Evolutionary conservation across 1,140 invertebrate species (phyloP), one percentile per base, ranked within the genome.

Genomic region (Pseudomyrmex sp.): DNA sequence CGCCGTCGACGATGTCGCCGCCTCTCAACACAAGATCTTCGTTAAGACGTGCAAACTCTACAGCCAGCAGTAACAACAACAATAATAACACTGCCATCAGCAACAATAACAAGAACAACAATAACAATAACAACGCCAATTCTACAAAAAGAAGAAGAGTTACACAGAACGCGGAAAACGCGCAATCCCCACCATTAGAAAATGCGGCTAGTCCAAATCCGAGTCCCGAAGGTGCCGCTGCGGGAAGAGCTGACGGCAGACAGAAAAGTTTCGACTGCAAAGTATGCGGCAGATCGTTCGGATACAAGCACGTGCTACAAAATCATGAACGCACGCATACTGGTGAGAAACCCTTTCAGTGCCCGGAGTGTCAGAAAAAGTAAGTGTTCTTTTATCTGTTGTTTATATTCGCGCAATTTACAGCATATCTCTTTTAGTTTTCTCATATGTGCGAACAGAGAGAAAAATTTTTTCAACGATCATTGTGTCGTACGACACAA

Each of bases 321-420:
- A 99, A 99, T 91, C 98, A 99, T 93, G 98, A 99, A 86, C 96
- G 98, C 69, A 99, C 98, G 0, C 99, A 99, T 93, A 99, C 98
- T 0, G 98, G 99, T 0, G 98, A 99, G 91, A 99, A 99, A 90
- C 99, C 99, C 0, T 99, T 99, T 94, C 97, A 99, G 91, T 99
- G 99, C 92, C 97, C 96, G 7, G 97, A 98, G 93, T 99, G 99
- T 93, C 97, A 98, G 88, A 98, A 99, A 92, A 96, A 98, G 85
- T 94, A 13, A 89, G 86, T 35, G 35, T 35, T 35, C 5, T 35
- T 35, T 35, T 7, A 7, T 35, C 35, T 35, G 35, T 35, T 35
- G 0, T 18, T 18, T 18, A 35, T 7, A 12, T 58, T 46, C 9
- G 35, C 3, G 10, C 46, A 9, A 66, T 76, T n/a, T 23, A 68